Conservation (phyloP, 2,797 vertebrate species). For the Pseudopleuronectes americanus region DNA sequence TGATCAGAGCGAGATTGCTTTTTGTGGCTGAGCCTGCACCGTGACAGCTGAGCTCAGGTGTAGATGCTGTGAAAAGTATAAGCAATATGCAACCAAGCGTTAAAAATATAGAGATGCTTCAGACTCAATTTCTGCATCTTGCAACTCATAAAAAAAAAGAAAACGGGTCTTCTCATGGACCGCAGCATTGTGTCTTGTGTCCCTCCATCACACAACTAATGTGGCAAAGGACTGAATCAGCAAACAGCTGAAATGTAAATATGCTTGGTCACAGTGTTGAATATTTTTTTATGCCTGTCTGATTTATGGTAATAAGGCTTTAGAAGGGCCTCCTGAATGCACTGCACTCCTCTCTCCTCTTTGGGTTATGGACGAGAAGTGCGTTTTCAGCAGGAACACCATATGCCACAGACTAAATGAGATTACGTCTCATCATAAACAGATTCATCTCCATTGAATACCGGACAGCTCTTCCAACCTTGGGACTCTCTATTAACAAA, state of each 20-base stretch:
- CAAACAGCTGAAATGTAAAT: slow-evolving; percentile 56
- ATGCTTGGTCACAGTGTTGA: slow-evolving; percentile 37
- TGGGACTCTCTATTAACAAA: slow-evolving; percentile 52
- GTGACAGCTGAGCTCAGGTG: not conserved
- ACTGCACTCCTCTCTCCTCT: slow-evolving; percentile 25
- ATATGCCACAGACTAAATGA: slow-evolving; percentile 62
- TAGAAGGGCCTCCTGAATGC: slow-evolving; percentile 47
- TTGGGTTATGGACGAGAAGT: slow-evolving; percentile 58
- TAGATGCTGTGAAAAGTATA: not conserved
- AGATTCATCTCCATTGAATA: slow-evolving; percentile 64
- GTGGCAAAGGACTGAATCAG: slow-evolving; percentile 65
- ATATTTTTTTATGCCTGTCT: slow-evolving; percentile 64
- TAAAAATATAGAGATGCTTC: not conserved
- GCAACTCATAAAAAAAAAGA: too few species aligned
- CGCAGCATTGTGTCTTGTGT: slow-evolving; percentile 28
- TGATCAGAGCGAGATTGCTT: slow-evolving; percentile 1
- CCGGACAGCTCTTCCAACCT: slow-evolving; percentile 33
- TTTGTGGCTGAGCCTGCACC: not conserved
- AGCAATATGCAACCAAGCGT: too few species aligned
- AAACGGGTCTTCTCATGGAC: too few species aligned
- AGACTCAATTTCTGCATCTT: not conserved
- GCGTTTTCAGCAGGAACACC: slow-evolving; percentile 72
- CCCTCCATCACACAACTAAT: slow-evolving; percentile 49
- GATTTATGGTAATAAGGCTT: slow-evolving; percentile 72
- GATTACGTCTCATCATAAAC: slow-evolving; percentile 68